Base-by-base conservation (phyloP, 2,113 vertebrate genomes). In the Oreochromis tanganicae region DNA sequence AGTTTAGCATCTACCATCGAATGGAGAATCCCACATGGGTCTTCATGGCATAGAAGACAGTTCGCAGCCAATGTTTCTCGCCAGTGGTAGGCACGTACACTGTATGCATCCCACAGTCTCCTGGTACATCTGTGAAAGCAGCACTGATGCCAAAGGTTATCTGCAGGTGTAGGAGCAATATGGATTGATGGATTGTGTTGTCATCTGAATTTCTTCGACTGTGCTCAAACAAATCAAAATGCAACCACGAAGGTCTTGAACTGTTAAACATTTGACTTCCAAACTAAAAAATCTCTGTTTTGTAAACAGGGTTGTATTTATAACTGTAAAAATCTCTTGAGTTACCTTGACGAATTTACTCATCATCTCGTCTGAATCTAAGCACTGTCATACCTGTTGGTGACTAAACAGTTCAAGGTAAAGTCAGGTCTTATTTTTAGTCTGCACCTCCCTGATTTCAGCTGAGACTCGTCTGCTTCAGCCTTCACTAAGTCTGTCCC, bases 401-500 rank as follows among this genome's bases (percentile, higher is more conserved):
- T 48, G 68, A 75, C 41, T 27, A 17, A 75, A 75, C 71, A 50
- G 24, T 75, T 50, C 41, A 17, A 29, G 9, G 68, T 55, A 21
- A 75, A 48, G 24, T 29, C 68, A 75, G 41, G 71, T 24, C 54
- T 43, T 21, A 55, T 36, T 36, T 66, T 66, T 38, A 36, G 14
- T 32, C 41, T n/a, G 11, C 32, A 38, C 27, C 24, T 56, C 38
- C 32, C 82, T 57, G 66, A 41, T 32, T 75, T 46, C 73, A 59
- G 12, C 81, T 52, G 27, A 19, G 46, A 34, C 27, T 59, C 54
- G 41, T 90, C 86, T 85, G 84, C 89, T 90, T 66, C 48, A 16
- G 73, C 84, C 89, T 55, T 85, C 68, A 87, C 89, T 34, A 41
- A 41, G 63, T 73, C 54, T 48, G 12, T 46, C 89, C 89, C 83